Evolutionary conservation across 2,888 invertebrate genomes (phyloP).

Genomic region (Spisula subtruncata): DNA sequence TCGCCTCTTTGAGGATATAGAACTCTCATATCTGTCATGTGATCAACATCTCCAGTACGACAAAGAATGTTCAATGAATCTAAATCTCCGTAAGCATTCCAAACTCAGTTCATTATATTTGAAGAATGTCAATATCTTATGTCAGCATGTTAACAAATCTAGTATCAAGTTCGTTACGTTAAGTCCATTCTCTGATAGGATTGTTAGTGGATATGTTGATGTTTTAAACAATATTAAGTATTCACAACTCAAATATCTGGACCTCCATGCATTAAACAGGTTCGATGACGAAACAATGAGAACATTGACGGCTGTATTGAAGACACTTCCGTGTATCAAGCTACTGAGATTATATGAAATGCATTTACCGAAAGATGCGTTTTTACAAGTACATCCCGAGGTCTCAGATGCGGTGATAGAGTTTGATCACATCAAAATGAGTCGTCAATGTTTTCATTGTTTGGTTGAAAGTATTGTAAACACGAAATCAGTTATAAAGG

Average conservation of each 20-base stretch:
- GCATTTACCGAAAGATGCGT: background rate
- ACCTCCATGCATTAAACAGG: background rate
- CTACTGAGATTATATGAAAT: background rate
- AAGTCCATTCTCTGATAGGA: background rate
- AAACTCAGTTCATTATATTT: background rate
- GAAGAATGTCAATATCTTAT: background rate
- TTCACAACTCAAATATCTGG: background rate
- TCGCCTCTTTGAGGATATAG: background rate
- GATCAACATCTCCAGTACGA: background rate
- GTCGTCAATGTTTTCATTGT: background rate
- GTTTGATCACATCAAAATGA: background rate
- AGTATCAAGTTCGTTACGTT: background rate
- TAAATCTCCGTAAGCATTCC: background rate
- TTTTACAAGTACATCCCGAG: background rate
- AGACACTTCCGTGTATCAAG: slow-evolving; percentile 11
- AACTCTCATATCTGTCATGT: background rate
- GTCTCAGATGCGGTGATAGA: background rate
- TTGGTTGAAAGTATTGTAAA: background rate
- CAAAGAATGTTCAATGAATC: background rate
- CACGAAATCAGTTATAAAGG: background rate
- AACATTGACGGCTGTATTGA: background rate
- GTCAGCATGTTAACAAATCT: background rate
- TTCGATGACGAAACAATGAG: background rate
- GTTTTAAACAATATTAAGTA: background rate
- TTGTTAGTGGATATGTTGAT: background rate